A percentile compares a stretch with the other conserved stretches of the same genome.
Evolutionary conservation across 2,797 vertebrate species (phyloP).

Genomic region (Sciurus carolinensis): DNA sequence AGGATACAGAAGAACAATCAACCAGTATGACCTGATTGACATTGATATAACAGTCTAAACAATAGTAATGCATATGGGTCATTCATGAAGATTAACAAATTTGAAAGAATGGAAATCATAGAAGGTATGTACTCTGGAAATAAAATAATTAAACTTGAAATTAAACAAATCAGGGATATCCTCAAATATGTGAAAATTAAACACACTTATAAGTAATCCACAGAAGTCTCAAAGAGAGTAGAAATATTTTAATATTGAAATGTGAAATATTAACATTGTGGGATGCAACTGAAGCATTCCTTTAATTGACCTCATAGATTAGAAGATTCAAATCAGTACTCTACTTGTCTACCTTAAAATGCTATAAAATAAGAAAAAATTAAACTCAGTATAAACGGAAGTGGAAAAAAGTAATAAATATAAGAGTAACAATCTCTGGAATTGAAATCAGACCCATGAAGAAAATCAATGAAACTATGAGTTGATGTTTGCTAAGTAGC

Average conservation of each 20-base stretch:
- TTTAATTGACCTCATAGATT: not conserved
- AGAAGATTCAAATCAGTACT: not conserved
- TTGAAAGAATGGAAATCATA: not conserved
- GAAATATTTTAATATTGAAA: constrained; percentile 10
- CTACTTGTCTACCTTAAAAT: not conserved
- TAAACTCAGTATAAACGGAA: not conserved
- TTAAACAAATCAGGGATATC: not conserved
- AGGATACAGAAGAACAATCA: not conserved
- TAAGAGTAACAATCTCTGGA: not conserved
- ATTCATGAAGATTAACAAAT: not conserved
- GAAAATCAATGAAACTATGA: not conserved
- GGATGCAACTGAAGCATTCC: not conserved
- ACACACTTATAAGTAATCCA: not conserved
- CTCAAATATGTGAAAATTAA: not conserved
- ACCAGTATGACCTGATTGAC: not conserved
- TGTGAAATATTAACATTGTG: not conserved
- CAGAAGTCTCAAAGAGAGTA: not conserved
- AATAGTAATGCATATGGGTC: not conserved
- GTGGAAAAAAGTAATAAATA: constrained; percentile 6
- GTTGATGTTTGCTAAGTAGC: not conserved
- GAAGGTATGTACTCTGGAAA: not conserved
- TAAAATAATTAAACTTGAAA: not conserved
- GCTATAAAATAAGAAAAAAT: not conserved
- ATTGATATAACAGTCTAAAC: not conserved
- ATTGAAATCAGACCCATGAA: not conserved